phyloP scores from a whole-genome alignment of 2,888 invertebrate species.

The Polyommatus iphigenia region DNA sequence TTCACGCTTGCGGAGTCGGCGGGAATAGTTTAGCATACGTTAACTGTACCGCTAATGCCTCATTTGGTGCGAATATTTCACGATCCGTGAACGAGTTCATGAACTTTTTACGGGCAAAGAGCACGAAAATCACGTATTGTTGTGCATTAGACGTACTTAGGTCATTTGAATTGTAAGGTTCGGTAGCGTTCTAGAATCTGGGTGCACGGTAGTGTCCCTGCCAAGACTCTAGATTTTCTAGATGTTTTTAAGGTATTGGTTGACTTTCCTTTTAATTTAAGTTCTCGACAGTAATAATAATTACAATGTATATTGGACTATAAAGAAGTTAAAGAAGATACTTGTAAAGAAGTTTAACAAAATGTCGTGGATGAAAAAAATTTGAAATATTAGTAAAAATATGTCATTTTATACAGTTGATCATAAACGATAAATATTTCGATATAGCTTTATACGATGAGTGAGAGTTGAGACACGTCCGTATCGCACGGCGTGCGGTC shows the following conservation, averaged over 20 bases:
- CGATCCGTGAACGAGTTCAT: constrained; percentile 20
- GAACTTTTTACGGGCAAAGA: constrained; percentile 10
- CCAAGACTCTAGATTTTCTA: too few relatives aligned
- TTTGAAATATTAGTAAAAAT: neutral
- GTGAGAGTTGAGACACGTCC: constrained; percentile 43
- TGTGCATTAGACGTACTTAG: neutral
- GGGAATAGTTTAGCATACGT: constrained; percentile 43
- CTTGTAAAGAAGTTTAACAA: constrained; percentile 8
- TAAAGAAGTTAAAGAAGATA: too few relatives aligned
- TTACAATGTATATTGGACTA: neutral
- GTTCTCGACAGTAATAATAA: too few relatives aligned
- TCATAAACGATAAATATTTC: neutral
- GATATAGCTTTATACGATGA: neutral
- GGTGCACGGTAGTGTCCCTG: too few relatives aligned
- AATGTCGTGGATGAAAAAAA: neutral
- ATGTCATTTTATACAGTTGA: neutral
- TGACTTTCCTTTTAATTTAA: too few relatives aligned
- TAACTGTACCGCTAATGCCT: constrained; percentile 40
- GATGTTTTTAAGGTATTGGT: too few relatives aligned
- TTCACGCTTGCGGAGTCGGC: constrained; percentile 29
- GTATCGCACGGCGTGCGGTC: constrained; percentile 51
- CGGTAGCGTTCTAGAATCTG: neutral
- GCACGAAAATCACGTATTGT: constrained; percentile 18
- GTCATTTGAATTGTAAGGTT: neutral
- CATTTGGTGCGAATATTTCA: constrained; percentile 19